Percentiles rank a stretch among this genome's conserved stretches.
Conservation (phyloP, 2,888 invertebrate species). For the Drosophila emarginata region DNA sequence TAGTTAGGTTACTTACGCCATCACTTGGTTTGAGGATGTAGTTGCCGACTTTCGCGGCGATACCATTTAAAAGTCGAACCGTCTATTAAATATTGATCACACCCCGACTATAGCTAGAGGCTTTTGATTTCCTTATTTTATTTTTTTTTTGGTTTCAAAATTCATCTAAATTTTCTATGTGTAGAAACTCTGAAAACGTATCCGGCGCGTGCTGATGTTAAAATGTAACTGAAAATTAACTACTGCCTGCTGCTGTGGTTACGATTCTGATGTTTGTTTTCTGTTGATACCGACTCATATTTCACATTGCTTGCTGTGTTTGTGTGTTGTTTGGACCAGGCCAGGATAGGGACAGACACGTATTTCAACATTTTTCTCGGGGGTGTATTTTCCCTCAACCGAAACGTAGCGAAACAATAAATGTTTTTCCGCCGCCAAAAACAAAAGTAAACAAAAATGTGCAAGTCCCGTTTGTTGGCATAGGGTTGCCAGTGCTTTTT, state of each 20-base stretch:
- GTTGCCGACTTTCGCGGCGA: slow-evolving; percentile 82
- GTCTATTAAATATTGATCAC: background rate
- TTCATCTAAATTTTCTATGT: slow-evolving; percentile 23
- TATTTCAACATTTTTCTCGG: slow-evolving; percentile 10
- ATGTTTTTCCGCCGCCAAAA: background rate
- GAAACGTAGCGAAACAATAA: background rate
- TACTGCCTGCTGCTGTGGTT: slow-evolving; percentile 67
- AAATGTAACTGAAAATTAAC: slow-evolving; percentile 61
- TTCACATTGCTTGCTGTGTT: slow-evolving; percentile 29
- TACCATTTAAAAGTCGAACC: slow-evolving; percentile 63
- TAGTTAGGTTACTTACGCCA: slow-evolving; percentile 72
- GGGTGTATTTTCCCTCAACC: background rate
- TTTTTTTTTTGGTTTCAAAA: slow-evolving; percentile 13
- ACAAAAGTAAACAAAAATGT: background rate
- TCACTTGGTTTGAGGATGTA: slow-evolving; percentile 49
- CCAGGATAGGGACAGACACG: background rate
- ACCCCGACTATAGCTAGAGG: background rate
- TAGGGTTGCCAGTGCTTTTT: background rate
- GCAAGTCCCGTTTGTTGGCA: background rate
- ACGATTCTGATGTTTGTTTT: slow-evolving; percentile 63
- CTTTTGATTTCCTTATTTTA: slow-evolving; percentile 8
- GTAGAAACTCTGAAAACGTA: slow-evolving; percentile 34
- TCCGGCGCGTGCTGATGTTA: slow-evolving; percentile 42
- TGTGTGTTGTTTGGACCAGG: slow-evolving; percentile 7
- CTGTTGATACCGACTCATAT: slow-evolving; percentile 37